Conservation (phyloP, 2,113 vertebrate genomes). For the Silurus meridionalis region DNA sequence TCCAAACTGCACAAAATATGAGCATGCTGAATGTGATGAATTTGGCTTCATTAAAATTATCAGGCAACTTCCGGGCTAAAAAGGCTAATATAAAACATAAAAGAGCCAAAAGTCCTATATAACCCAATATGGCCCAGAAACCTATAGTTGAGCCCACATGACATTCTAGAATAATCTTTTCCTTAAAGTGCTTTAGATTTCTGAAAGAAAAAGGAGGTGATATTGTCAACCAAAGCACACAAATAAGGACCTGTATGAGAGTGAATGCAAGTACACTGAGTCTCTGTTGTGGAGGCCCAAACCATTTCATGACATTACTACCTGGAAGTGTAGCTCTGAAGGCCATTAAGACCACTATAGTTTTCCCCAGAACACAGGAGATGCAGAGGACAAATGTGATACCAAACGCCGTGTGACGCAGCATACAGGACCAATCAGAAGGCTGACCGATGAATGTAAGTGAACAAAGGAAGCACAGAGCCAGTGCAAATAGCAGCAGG, state of each 20-base stretch:
- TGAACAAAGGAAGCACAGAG: slow-evolving; percentile 4
- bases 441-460: neutral
- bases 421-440: neutral
- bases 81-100: slow-evolving; percentile 1
- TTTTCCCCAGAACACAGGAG: slow-evolving; percentile 4
- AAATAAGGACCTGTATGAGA: neutral
- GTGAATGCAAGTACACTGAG: neutral
- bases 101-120: slow-evolving; percentile 3
- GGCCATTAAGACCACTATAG: neutral
- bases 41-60: slow-evolving; percentile 77
- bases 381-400: neutral
- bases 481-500: neutral
- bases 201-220: neutral
- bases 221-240: slow-evolving; percentile 10
- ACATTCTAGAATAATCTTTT: slow-evolving; percentile 8
- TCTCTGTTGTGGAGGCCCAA: neutral
- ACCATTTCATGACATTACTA: neutral
- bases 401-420: neutral
- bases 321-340: slow-evolving; percentile 7
- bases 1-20: slow-evolving; percentile 72
- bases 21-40: slow-evolving; percentile 79
- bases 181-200: neutral
- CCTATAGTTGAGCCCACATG: neutral
- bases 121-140: neutral
- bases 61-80: slow-evolving; percentile 29